Conservation (phyloP, 2,113 vertebrate genomes). For the Tragulus kanchil region DNA sequence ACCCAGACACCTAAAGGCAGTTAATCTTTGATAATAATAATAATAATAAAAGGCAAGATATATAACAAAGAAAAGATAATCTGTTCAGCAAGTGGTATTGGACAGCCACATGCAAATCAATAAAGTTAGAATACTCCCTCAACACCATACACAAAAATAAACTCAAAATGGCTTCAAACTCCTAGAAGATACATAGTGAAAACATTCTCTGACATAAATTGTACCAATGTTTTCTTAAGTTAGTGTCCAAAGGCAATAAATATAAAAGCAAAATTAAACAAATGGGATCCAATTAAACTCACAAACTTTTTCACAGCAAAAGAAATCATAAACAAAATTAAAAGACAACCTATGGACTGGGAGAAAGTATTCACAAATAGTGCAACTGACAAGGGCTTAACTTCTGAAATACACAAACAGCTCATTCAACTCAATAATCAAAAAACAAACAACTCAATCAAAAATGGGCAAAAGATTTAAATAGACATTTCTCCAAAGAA, state of each 20-base stretch:
- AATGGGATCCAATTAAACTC: neutral
- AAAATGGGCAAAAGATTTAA: neutral
- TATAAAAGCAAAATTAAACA: neutral
- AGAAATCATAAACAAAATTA: neutral
- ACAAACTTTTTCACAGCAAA: neutral
- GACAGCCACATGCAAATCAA: neutral
- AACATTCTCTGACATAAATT: neutral
- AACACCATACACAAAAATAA: neutral
- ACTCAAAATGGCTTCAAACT: neutral
- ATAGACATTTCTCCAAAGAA: neutral
- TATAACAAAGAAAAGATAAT: neutral
- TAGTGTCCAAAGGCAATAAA: neutral
- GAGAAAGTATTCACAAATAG: neutral
- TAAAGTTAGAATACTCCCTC: neutral
- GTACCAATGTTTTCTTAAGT: neutral
- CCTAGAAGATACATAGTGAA: neutral
- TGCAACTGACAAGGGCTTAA: neutral
- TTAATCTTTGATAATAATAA: neutral
- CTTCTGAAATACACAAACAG: neutral
- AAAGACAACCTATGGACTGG: neutral
- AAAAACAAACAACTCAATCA: neutral
- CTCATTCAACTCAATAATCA: neutral
- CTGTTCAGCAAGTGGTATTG: neutral
- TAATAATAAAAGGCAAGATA: neutral
- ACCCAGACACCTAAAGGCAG: neutral